A percentile compares a stretch with the other conserved stretches of the same genome.
phyloP scores from a whole-genome alignment of 2,888 invertebrate genomes.

The Plemyria rubiginata region DNA sequence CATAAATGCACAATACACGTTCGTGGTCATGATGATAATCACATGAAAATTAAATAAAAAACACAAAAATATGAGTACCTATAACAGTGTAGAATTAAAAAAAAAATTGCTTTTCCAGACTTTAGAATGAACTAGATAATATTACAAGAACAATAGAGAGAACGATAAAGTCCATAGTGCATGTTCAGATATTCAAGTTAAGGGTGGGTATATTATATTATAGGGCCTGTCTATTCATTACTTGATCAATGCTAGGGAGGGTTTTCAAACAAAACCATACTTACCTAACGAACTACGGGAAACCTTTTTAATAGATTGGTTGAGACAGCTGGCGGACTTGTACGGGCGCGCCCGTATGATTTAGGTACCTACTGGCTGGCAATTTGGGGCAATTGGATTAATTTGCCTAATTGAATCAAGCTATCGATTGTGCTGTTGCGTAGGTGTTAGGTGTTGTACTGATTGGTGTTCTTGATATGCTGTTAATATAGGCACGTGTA shows the following conservation, averaged over 20 bases:
- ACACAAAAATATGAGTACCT: too few species aligned
- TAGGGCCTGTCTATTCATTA: constrained; percentile 33
- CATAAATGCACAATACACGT: too few species aligned
- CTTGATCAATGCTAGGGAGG: constrained; percentile 26
- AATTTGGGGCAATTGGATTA: constrained; percentile 67
- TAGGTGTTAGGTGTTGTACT: constrained; percentile 29
- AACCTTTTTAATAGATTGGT: constrained; percentile 83
- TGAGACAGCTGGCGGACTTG: constrained; percentile 73
- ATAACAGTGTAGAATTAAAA: too few species aligned
- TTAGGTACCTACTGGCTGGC: constrained; percentile 52
- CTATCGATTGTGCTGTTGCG: constrained; percentile 39
- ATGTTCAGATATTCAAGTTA: too few species aligned
- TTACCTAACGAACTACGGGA: constrained; percentile 58
- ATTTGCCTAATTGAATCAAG: constrained; percentile 62
- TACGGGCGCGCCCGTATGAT: constrained; percentile 78
- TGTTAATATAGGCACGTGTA: too few species aligned
- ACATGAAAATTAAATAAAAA: too few species aligned
- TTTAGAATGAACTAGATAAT: background rate
- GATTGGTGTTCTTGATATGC: background rate
- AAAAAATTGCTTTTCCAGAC: background rate
- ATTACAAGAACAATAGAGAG: background rate
- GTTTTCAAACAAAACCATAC: constrained; percentile 35
- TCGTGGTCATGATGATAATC: too few species aligned
- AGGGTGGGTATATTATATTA: background rate
- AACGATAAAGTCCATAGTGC: too few species aligned